Evolutionary conservation across 1,140 invertebrate genomes (phyloP).

Genomic region (Microplitis mediator): DNA sequence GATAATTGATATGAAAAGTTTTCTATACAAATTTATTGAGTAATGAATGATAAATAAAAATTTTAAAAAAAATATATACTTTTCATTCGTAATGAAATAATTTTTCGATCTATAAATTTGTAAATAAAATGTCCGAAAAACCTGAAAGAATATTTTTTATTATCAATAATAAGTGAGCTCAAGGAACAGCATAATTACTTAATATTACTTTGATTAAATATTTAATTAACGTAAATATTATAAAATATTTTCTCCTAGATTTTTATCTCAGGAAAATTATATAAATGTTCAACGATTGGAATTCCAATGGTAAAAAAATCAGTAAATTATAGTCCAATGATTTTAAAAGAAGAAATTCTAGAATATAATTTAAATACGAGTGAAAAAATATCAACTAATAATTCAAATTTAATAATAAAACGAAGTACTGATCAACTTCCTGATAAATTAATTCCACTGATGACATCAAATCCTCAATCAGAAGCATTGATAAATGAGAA

Average conservation of each 20-base stretch:
- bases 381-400: not conserved
- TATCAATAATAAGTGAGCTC: too few species aligned
- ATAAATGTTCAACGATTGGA: constrained; percentile 28
- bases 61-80: too few species aligned
- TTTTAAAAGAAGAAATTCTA: not conserved
- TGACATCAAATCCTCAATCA: not conserved
- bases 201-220: too few species aligned
- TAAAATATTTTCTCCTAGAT: constrained; percentile 24
- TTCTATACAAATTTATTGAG: too few species aligned
- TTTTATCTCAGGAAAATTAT: constrained; percentile 31
- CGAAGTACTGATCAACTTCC: not conserved
- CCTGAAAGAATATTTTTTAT: too few species aligned
- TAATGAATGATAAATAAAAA: too few species aligned
- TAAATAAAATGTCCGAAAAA: too few species aligned
- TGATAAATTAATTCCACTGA: not conserved
- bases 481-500: not conserved
- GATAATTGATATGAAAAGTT: too few species aligned
- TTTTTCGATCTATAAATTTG: too few species aligned
- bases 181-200: too few species aligned
- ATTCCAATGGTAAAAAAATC: not conserved
- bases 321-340: not conserved
- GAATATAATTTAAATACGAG: not conserved
- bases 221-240: too few species aligned
- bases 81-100: too few species aligned
- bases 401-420: not conserved